phyloP scores from a whole-genome alignment of 2,888 invertebrate species.

The Diaprepes abbreviatus region DNA sequence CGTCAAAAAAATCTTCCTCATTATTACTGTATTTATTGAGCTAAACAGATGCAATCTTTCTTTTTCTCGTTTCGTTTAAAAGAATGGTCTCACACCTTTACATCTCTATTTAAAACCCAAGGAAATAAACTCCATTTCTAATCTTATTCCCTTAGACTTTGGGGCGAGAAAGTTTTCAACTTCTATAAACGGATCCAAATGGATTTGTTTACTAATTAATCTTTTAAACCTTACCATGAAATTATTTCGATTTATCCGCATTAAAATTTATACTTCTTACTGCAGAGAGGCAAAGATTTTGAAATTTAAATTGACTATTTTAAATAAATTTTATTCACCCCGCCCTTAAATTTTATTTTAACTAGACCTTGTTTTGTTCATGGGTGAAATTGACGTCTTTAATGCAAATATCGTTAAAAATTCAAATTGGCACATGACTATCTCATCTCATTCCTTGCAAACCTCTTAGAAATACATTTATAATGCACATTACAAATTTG shows the following conservation, averaged over 20 bases:
- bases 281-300: constrained; percentile 37
- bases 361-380: constrained; percentile 29
- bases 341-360: constrained; percentile 31
- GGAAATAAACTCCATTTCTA: constrained; percentile 33
- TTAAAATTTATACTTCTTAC: constrained; percentile 45
- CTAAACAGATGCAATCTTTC: neutral
- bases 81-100: constrained; percentile 21
- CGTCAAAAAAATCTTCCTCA: too few species aligned
- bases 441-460: neutral
- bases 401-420: constrained; percentile 17
- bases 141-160: constrained; percentile 27
- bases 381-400: constrained; percentile 12
- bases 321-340: constrained; percentile 44
- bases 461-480: neutral
- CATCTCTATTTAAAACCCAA: constrained; percentile 33
- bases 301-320: constrained; percentile 43
- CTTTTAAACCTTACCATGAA: constrained; percentile 40
- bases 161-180: constrained; percentile 30
- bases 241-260: constrained; percentile 46
- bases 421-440: constrained; percentile 6
- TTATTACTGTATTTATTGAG: neutral
- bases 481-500: too few species aligned
- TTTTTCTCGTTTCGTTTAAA: constrained; percentile 1
- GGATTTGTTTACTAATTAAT: constrained; percentile 47
- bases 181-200: constrained; percentile 40